phyloP scores from a whole-genome alignment of 2,888 invertebrate species.

The Leptinotarsa tumamoca region DNA sequence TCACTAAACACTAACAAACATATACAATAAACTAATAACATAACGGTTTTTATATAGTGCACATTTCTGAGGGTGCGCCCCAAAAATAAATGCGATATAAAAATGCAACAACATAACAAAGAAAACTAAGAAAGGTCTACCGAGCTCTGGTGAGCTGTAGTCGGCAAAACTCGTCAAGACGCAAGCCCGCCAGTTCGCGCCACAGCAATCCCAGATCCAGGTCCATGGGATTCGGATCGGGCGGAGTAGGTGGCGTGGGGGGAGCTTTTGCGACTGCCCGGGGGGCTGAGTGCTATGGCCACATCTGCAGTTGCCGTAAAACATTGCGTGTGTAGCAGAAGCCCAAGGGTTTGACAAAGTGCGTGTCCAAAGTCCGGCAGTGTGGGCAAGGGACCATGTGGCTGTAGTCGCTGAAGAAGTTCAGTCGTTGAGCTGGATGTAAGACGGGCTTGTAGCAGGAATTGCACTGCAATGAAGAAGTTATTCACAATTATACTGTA shows the following conservation, averaged over 20 bases:
- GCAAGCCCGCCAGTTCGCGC: slow-evolving; percentile 66
- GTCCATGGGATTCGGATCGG: slow-evolving; percentile 59
- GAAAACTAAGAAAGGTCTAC: slow-evolving; percentile 59
- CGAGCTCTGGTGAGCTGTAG: slow-evolving; percentile 65
- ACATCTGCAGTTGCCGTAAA: slow-evolving; percentile 72
- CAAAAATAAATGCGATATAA: slow-evolving; percentile 60
- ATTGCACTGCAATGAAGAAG: slow-evolving; percentile 81
- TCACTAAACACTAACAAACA: slow-evolving; percentile 67
- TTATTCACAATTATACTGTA: not conserved
- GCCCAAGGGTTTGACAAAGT: slow-evolving; percentile 92
- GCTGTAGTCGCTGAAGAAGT: slow-evolving; percentile 95
- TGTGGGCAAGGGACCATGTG: slow-evolving; percentile 91
- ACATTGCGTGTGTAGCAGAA: slow-evolving; percentile 85
- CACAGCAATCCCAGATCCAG: slow-evolving; percentile 65
- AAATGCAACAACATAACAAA: slow-evolving; percentile 67
- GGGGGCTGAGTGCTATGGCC: slow-evolving; percentile 87
- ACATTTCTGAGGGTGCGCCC: slow-evolving; percentile 53
- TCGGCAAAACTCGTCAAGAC: slow-evolving; percentile 66
- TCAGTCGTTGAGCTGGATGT: slow-evolving; percentile 86
- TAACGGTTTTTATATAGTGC: slow-evolving; percentile 62
- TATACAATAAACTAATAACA: slow-evolving; percentile 66
- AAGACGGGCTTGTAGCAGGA: slow-evolving; percentile 90
- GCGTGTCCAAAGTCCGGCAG: slow-evolving; percentile 90
- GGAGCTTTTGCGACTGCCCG: slow-evolving; percentile 66
- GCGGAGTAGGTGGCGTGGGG: slow-evolving; percentile 54